Evolutionary conservation across 2,797 vertebrate species (phyloP), one percentile per base, ranked within the genome.

Genomic region (Eupleurogrammus muticus): DNA sequence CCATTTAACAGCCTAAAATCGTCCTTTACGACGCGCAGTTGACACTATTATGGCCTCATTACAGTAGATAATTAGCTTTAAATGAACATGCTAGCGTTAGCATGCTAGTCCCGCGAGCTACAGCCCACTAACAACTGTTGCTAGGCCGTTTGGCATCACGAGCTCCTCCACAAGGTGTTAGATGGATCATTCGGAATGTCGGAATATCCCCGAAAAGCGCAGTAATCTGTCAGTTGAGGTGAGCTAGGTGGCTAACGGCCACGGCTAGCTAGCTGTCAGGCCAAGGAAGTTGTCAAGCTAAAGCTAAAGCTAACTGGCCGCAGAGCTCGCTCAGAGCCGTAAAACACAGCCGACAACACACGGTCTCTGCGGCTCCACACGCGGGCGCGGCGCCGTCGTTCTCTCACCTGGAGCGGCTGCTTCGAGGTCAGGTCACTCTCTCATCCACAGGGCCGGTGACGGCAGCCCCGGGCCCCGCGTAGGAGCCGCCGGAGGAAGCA

Each of bases 401-500:
- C 2, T 10, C 61, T 70, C 49, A 93, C 94, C 93, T 93, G 90
- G 89, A 65, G 85, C 28, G 54, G 83, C 66, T 66, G 75, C 16
- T 70, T 58, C 1, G 44, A 5, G 60, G 9, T 20, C 5, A 8
- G 5, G 57, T 91, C 77, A 92, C 84, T 85, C 81, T 84, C 85
- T 93, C 92, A 91, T 93, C 90, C 92, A 91, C 90, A 87, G 92
- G 91, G 88, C 92, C 92, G 89, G 90, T 81, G 90, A 88, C 89
- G 82, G 77, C 87, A 90, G 92, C 91, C 91, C 93, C 88, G 89
- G 86, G 86, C 89, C 91, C 89, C 16, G 91, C 88, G 74, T 85
- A 87, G 73, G 73, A 82, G 82, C 71, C 57, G 81, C 76, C 51
- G 75, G 73, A 82, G 87, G 85, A 89, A 81, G 91, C 88, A 88